phyloP scores from a whole-genome alignment of 2,113 vertebrate genomes.

The Tauraco erythrolophus region DNA sequence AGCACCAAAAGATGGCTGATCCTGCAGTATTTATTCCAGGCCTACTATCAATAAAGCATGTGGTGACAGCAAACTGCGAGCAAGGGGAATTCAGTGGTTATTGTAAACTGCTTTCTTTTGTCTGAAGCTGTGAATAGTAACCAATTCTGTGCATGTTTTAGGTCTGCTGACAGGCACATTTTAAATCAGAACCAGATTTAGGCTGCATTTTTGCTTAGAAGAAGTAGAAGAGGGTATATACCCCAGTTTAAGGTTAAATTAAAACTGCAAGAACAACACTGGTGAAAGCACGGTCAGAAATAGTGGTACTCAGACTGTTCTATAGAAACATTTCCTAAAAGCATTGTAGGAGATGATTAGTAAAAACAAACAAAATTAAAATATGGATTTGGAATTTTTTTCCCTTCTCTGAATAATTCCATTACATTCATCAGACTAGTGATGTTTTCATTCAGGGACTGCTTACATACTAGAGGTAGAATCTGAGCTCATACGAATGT shows the following conservation, averaged over 20 bases:
- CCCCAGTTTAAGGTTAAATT: background rate
- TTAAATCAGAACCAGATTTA: background rate
- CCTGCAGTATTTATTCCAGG: slow-evolving; percentile 55
- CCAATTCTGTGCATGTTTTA: background rate
- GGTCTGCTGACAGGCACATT: background rate
- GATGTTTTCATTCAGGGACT: background rate
- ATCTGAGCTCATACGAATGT: background rate
- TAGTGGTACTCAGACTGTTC: background rate
- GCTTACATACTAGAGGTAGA: background rate
- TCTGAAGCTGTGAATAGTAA: slow-evolving; percentile 28
- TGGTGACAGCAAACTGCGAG: slow-evolving; percentile 41
- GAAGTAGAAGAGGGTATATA: background rate
- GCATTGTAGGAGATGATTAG: background rate
- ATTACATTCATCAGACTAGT: background rate
- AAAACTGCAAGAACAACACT: background rate
- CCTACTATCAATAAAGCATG: slow-evolving; percentile 51
- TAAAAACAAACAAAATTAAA: background rate
- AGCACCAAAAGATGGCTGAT: slow-evolving; percentile 39
- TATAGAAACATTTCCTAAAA: background rate
- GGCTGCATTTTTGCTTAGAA: background rate
- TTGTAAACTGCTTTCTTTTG: slow-evolving; percentile 37
- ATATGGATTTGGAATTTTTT: background rate
- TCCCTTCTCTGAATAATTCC: background rate
- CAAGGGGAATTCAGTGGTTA: background rate
- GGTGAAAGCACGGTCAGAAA: background rate